Percentiles rank a stretch among this genome's conserved stretches.
Conservation (phyloP, 2,113 vertebrate genomes). For the Grallaria varia region DNA sequence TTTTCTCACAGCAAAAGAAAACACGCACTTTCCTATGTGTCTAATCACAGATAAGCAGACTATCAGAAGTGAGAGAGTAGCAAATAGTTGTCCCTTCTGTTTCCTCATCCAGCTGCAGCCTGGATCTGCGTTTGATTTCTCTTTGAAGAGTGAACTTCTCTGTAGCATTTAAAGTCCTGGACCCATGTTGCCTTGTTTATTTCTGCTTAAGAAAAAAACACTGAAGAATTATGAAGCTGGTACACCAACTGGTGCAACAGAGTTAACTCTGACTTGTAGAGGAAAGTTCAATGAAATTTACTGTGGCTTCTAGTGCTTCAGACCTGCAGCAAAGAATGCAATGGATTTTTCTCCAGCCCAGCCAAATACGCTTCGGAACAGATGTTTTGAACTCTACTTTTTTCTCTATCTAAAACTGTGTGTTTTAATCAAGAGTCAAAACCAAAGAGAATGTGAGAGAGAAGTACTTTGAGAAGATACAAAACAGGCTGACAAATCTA, state of each 20-base stretch:
- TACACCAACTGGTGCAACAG: not conserved
- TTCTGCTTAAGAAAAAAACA: not conserved
- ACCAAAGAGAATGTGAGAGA: not conserved
- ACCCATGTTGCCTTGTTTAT: not conserved
- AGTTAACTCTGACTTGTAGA: not conserved
- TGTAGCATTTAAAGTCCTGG: not conserved
- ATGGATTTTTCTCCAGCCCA: not conserved
- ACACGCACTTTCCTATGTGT: slow-evolving; percentile 64
- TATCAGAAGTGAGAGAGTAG: not conserved
- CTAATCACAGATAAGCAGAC: slow-evolving; percentile 50
- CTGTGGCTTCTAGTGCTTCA: not conserved
- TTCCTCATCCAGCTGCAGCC: slow-evolving; percentile 26
- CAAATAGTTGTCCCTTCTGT: slow-evolving; percentile 44
- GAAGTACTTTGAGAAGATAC: not conserved
- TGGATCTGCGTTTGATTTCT: not conserved
- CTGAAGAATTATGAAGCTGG: not conserved
- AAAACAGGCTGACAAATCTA: not conserved
- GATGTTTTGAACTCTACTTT: not conserved
- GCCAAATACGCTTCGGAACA: not conserved
- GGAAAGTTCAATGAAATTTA: not conserved
- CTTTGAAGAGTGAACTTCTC: not conserved
- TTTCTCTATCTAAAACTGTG: not conserved
- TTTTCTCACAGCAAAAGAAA: slow-evolving; percentile 72
- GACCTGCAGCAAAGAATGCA: not conserved
- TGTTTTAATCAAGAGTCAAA: not conserved